Percentiles rank a stretch among this genome's conserved stretches.
These are phyloP conservation scores for Antennarius striatus DNA, from an alignment of 2,113 vertebrate genomes.

Conservation along the genomic window DNA sequence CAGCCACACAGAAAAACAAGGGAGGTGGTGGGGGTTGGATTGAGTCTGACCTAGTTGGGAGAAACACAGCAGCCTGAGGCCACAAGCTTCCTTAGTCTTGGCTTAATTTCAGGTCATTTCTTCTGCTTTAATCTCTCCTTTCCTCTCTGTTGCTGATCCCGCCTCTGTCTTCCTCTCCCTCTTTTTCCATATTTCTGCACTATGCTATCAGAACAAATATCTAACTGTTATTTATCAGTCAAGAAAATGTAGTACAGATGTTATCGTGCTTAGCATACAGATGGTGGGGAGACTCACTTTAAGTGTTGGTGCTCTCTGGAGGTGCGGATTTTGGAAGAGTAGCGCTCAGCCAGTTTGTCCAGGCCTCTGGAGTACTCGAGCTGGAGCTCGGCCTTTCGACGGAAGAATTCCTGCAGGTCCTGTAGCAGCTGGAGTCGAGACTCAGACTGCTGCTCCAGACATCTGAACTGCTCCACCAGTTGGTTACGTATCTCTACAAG, in stretches of 20 bases:
- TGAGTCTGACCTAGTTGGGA: conserved; percentile 76
- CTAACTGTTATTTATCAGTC: conserved; percentile 23
- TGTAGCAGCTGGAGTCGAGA: conserved; percentile 92
- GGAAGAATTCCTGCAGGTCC: conserved; percentile 97
- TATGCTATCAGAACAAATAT: conserved; percentile 25
- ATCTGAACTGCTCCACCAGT: conserved; percentile 94
- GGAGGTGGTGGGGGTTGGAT: conserved; percentile 24
- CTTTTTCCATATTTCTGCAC: conserved; percentile 13
- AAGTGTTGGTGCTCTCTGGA: conserved; percentile 92
- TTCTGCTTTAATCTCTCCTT: conserved; percentile 46
- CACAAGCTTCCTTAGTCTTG: conserved; percentile 67
- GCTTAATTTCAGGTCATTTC: conserved; percentile 72
- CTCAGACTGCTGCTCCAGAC: conserved; percentile 95
- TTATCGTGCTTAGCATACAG: background rate
- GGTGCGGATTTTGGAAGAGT: conserved; percentile 92
- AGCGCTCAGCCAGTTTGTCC: conserved; percentile 93
- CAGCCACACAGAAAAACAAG: conserved; percentile 50
- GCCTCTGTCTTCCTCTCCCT: conserved; percentile 19
- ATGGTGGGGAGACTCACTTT: conserved; percentile 81
- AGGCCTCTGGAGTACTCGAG: conserved; percentile 92
- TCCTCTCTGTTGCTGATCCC: conserved; percentile 26
- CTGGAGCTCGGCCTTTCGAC: conserved; percentile 93
- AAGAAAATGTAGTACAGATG: background rate
- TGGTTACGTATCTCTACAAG: conserved; percentile 91
- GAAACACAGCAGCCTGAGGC: conserved; percentile 69